Base-by-base conservation (phyloP, 2,113 vertebrate species). In the Megatriorchis doriae region DNA sequence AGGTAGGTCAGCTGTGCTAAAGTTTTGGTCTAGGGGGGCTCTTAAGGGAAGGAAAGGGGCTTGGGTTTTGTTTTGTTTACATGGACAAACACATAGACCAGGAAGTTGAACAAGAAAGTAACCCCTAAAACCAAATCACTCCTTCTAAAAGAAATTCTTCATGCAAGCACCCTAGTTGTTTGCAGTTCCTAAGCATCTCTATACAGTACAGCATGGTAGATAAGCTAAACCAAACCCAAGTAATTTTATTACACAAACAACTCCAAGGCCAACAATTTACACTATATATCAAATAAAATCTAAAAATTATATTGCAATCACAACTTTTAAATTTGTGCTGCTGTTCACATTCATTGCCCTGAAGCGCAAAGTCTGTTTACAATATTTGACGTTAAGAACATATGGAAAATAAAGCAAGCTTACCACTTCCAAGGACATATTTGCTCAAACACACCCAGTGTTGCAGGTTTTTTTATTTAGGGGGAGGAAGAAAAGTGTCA, bases 341-440 rank as follows among this genome's bases (percentile, higher is more conserved):
- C 73, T 18, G 10, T 22, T 45, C 36, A 17, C 1, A 0, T 25
- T 80, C 36, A 11, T 19, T 31, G 42, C 18, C 18, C 63, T 0
- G 0, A 79, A 71, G 80, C 1, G 1, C n/a, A 11, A 48, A 65
- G 21, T 5, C 47, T n/a, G 4, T 34, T 27, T 32, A 26, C 34
- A 36, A 32, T 18, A 58, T 50, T 36, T 71, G 27, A 48, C 19
- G 4, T 38, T 70, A 79, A 88, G 67, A 88, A 66, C 42, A n/a
- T 4, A 83, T 0, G 1, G 90, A 96, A 88, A 93, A 94, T 45
- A 61, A 90, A 90, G 80, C 36, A 87, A 65, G 26, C 98, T 98
- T 97, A 98, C 98, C 97, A 22, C 67, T 71, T 97, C 95, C 88
- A 91, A 93, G 95, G 96, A 98, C 97, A 98, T 98, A 94, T 86